Base-by-base conservation (phyloP, 2,888 invertebrate genomes). In the Sarcophaga subvicina region DNA sequence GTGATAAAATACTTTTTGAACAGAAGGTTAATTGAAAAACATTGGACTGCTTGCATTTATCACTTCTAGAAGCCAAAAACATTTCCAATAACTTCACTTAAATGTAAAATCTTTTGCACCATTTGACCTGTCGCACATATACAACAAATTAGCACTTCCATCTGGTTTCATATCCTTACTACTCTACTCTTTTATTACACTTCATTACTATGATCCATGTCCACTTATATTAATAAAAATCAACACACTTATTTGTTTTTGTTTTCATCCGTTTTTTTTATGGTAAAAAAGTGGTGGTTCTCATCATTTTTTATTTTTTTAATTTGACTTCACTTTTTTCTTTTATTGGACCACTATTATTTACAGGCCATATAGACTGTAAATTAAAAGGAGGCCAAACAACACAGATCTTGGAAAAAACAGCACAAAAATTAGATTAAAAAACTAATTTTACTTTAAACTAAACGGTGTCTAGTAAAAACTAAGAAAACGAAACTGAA, bases 331-430 rank as follows among this genome's bases (percentile, higher is more conserved):
- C 45, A 76, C 63, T 69, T 27, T 69, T 73, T 73, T 66, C 70
- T 70, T 70, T 27, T 63, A 37, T 37, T 37, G 59, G 49, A 62
- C 59, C 81, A 60, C 22, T 6, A 37, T 27, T 47, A 70, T 79
- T 59, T 79, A 84, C 73, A 72, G 64, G 2, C 37, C n/a, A 17
- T 14, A 54, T 14, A 54, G 17, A 71, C 62, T 70, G 73, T 81
- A 83, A 72, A 70, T 17, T 37, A 2, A 62, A 14, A n/a, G 20
- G 17, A 79, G 81, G 83, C 83, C 86, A 88, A 88, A 88, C 85
- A 84, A 81, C 88, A 88, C 84, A 83, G 67, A 83, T 78, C 64
- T 80, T 80, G 72, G 78, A 66, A 66, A 59, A 64, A 85, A 76
- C 67, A 60, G 80, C 78, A 80, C 82, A 80, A 71, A 86, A 83